Percentiles rank a stretch among this genome's conserved stretches.
These are phyloP conservation scores for Ceratitis capitata DNA, from an alignment of 1,140 invertebrate genomes.

Conservation along the genomic window DNA sequence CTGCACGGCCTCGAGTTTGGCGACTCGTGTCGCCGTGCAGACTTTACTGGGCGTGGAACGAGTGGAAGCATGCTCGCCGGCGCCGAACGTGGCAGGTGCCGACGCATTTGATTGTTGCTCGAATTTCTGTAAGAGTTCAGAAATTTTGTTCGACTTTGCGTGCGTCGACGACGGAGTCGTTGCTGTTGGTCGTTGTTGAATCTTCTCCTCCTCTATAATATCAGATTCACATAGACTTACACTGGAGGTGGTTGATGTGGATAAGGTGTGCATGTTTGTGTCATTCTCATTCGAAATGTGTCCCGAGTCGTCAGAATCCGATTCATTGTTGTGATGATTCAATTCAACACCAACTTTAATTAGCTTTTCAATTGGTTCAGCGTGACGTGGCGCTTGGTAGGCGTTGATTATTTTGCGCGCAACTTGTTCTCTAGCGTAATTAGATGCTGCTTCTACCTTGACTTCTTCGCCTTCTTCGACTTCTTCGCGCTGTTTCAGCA, in stretches of 20 bases:
- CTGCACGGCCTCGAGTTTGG: constrained; percentile 57
- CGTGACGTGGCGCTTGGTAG: background rate
- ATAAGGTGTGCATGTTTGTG: constrained; percentile 15
- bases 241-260: constrained; percentile 42
- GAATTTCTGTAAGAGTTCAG: constrained; percentile 56
- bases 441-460: background rate
- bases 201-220: constrained; percentile 36
- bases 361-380: background rate
- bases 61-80: background rate
- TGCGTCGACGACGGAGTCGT: background rate
- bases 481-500: constrained; percentile 42
- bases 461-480: no score
- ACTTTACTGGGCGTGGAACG: background rate
- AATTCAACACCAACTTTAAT: background rate
- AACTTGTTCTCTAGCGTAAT: background rate
- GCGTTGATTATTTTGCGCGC: background rate
- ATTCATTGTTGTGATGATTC: background rate
- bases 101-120: constrained; percentile 44
- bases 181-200: constrained; percentile 21
- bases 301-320: constrained; percentile 78
- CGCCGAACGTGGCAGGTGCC: background rate
- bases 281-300: constrained; percentile 78
- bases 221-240: constrained; percentile 57
- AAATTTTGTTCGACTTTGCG: constrained; percentile 52
- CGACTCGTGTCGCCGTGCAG: constrained; percentile 48